These are phyloP conservation scores for Papilio elwesi DNA, from an alignment of 2,888 invertebrate species.

Conservation along the genomic window DNA sequence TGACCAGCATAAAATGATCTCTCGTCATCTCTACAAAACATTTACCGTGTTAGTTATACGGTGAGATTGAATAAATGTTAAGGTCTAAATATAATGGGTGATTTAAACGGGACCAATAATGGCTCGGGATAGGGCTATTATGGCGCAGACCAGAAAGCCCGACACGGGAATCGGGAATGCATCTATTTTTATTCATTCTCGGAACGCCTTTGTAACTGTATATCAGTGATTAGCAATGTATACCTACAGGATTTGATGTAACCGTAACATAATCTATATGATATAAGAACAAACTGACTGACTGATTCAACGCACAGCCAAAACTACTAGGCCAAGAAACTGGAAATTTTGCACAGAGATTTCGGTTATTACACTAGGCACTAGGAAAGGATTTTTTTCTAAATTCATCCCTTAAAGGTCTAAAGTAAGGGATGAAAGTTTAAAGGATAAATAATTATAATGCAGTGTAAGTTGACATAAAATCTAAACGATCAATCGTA, in stretches of 20 bases:
- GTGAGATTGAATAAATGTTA: neutral
- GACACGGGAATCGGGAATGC: constrained; percentile 2
- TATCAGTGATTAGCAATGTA: neutral
- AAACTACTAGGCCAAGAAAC: too few relatives aligned
- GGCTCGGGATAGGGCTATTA: constrained; percentile 16
- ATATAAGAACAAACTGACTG: too few relatives aligned
- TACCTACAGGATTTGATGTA: neutral
- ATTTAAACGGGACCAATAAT: constrained; percentile 24
- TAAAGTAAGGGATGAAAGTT: too few relatives aligned
- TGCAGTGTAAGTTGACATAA: too few relatives aligned
- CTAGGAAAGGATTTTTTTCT: too few relatives aligned
- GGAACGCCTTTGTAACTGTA: constrained; percentile 9
- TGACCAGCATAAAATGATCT: constrained; percentile 10
- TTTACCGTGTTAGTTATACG: neutral
- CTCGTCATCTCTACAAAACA: neutral
- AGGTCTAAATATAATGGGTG: constrained; percentile 13
- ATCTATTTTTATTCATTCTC: constrained; percentile 27
- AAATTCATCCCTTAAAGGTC: too few relatives aligned
- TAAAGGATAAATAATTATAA: too few relatives aligned
- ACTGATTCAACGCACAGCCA: too few relatives aligned
- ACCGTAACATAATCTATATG: too few relatives aligned
- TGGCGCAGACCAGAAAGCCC: constrained; percentile 12
- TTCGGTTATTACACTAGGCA: too few relatives aligned
- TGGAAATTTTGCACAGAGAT: too few relatives aligned
- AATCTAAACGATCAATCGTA: too few relatives aligned